Evolutionary conservation across 2,797 vertebrate species (phyloP).

Genomic region (Pachyuromys duprasi): DNA sequence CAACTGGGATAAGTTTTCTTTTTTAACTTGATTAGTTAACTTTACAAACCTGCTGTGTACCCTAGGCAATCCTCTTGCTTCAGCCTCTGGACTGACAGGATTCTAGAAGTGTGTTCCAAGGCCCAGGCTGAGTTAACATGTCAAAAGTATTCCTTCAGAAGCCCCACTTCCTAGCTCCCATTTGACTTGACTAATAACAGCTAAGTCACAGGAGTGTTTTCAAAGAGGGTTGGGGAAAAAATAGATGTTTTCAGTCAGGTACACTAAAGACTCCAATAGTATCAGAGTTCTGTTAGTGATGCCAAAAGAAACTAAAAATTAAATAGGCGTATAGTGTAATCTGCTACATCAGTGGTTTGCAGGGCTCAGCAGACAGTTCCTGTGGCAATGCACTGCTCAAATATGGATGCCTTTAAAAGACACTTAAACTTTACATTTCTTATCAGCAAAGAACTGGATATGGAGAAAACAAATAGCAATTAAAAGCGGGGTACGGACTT

Average conservation of each 20-base stretch:
- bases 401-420: not conserved
- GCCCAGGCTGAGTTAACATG: not conserved
- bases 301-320: not conserved
- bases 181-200: constrained; percentile 29
- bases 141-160: not conserved
- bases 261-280: not conserved
- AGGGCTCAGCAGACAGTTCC: not conserved
- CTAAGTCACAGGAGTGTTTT: not conserved
- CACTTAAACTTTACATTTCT: constrained; percentile 44
- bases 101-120: not conserved
- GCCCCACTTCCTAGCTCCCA: not conserved
- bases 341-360: not conserved
- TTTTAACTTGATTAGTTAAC: not conserved
- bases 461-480: not conserved
- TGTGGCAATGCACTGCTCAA: not conserved
- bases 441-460: not conserved
- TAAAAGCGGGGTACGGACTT: not conserved
- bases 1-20: not conserved
- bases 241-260: not conserved
- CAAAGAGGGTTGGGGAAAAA: not conserved
- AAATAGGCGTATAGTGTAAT: not conserved
- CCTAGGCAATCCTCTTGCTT: not conserved
- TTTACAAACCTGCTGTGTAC: not conserved
- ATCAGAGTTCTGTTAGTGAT: not conserved
- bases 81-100: not conserved